Evolutionary conservation across 2,113 vertebrate species (phyloP).

Genomic region (Micromys minutus): DNA sequence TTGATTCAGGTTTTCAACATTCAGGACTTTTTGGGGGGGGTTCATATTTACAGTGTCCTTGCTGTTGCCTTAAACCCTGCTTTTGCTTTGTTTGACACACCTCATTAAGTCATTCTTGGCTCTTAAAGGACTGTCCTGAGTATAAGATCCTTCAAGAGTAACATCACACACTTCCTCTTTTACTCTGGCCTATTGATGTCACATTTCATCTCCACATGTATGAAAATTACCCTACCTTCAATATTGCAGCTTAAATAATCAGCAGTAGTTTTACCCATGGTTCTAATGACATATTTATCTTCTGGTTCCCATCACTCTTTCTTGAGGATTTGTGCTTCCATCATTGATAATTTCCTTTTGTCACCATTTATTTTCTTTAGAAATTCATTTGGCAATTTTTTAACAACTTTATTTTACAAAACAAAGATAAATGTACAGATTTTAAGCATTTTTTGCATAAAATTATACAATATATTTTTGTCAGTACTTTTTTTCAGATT

Average conservation of each 20-base stretch:
- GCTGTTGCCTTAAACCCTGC: background rate
- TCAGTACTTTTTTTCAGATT: too few species aligned
- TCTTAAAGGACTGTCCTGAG: background rate
- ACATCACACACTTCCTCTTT: background rate
- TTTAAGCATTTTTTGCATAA: too few species aligned
- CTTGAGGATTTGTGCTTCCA: background rate
- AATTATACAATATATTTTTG: too few species aligned
- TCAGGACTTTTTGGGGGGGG: background rate
- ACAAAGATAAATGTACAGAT: too few species aligned
- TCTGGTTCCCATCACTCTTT: background rate
- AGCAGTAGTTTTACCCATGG: background rate
- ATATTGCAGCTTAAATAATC: background rate
- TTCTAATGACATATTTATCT: background rate
- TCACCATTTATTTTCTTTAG: background rate
- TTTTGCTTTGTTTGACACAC: background rate
- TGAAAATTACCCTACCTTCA: background rate
- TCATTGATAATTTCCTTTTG: slow-evolving; percentile 30
- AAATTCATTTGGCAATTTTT: slow-evolving; percentile 27
- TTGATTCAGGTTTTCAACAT: background rate
- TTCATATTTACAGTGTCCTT: background rate
- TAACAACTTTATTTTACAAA: too few species aligned
- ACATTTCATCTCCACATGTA: background rate
- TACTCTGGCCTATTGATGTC: background rate
- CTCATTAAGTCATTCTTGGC: background rate
- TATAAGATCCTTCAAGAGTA: background rate